These are phyloP conservation scores for Chromobotia macracanthus DNA, from an alignment of 2,797 vertebrate genomes.

Conservation along the genomic window DNA sequence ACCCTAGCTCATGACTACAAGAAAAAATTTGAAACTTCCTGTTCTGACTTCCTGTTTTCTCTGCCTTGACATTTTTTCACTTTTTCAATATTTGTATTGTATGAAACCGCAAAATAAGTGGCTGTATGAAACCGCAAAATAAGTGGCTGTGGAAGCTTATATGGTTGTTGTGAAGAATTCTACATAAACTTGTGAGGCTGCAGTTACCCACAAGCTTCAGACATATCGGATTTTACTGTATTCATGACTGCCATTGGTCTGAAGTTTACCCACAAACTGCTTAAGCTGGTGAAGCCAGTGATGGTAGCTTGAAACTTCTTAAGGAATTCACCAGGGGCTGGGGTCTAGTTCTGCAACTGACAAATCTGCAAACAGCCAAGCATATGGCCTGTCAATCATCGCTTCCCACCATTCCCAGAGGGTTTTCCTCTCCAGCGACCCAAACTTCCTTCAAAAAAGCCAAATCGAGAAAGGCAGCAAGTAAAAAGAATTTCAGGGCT, in stretches of 20 bases:
- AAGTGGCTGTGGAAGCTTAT: constrained; percentile 5
- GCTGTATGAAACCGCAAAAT: constrained; percentile 30
- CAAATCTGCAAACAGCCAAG: constrained; percentile 59
- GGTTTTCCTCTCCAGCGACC: constrained; percentile 53
- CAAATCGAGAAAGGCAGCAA: constrained; percentile 55
- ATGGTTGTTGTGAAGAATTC: constrained; percentile 1
- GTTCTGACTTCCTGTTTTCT: too few species aligned
- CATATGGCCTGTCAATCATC: constrained; percentile 62
- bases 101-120: too few species aligned
- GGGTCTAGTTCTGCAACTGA: constrained; percentile 53
- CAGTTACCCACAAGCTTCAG: constrained; percentile 18
- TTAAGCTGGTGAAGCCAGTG: not conserved
- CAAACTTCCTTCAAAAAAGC: constrained; percentile 52
- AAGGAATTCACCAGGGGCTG: constrained; percentile 48
- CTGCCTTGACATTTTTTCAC: too few species aligned
- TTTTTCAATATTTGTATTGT: too few species aligned
- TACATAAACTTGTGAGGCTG: not conserved
- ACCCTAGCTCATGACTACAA: not conserved
- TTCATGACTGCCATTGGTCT: constrained; percentile 27
- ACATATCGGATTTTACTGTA: not conserved
- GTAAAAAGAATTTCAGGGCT: constrained; percentile 57
- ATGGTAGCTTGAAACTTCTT: constrained; percentile 36
- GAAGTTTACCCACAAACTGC: constrained; percentile 30
- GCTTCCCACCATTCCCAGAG: constrained; percentile 49
- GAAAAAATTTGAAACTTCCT: not conserved